Conservation (phyloP, 2,888 invertebrate species). For the Hirtodrosophila histrioides region DNA sequence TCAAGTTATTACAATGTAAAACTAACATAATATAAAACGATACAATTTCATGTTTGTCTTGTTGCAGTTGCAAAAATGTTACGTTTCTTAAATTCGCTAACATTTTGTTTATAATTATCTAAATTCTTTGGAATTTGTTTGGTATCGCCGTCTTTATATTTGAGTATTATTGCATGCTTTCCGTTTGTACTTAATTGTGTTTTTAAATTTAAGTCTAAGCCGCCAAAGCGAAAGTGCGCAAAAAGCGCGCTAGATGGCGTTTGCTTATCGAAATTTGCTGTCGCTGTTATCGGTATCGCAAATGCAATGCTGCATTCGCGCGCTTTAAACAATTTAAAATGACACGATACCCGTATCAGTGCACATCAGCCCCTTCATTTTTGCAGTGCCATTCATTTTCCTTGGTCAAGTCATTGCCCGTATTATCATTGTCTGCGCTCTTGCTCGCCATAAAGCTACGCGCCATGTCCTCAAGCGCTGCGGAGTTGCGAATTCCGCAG, state of each 20-base stretch:
- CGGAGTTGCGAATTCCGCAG: constrained; percentile 70
- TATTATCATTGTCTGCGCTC: constrained; percentile 41
- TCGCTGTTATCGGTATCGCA: constrained; percentile 22
- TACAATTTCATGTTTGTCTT: constrained; percentile 43
- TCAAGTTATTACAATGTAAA: constrained; percentile 67
- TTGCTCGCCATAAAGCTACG: constrained; percentile 58
- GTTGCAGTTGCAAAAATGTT: constrained; percentile 25
- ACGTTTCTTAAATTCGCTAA: constrained; percentile 66
- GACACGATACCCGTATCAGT: constrained; percentile 19
- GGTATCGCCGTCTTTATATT: constrained; percentile 60
- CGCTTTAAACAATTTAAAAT: constrained; percentile 11
- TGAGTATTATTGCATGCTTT: constrained; percentile 73
- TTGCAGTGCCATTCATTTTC: constrained; percentile 62
- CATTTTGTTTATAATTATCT: constrained; percentile 44
- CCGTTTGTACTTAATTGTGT: constrained; percentile 67
- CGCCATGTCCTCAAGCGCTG: constrained; percentile 62
- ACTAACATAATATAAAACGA: constrained; percentile 60
- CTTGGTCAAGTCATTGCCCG: constrained; percentile 43
- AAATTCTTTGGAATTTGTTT: constrained; percentile 79
- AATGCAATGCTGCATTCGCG: constrained; percentile 40
- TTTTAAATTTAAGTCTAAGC: constrained; percentile 38
- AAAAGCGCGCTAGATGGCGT: constrained; percentile 44
- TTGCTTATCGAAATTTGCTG: constrained; percentile 7
- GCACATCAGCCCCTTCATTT: constrained; percentile 54
- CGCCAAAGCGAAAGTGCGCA: constrained; percentile 14